Evolutionary conservation across 1,140 invertebrate species (phyloP), one percentile per base, ranked within the genome.

Genomic region (Batillaria attramentaria): DNA sequence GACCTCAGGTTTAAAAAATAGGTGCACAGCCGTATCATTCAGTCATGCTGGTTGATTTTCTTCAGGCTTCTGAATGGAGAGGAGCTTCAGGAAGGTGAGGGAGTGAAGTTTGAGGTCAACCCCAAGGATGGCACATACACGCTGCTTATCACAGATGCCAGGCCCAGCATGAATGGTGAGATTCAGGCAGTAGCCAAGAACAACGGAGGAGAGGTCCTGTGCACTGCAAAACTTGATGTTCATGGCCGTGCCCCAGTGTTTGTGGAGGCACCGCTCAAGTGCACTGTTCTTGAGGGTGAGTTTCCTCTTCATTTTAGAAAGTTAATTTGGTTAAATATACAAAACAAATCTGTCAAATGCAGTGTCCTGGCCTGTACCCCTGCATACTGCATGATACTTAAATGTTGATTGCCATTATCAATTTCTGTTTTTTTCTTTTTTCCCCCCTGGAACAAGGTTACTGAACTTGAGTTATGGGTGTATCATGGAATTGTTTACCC

Each of bases 201-300:
- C 83, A 84, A 77, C 76, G 88, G 85, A 28, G 90, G 90, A 24
- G 88, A 90, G 76, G 88, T 86, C 20, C 80, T 86, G 0, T 85
- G 84, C 62, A 69, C 85, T 33, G 87, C 88, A 24, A 83, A 85
- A 28, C 85, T 91, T 43, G 86, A 86, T 37, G 84, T 91, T 57
- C 82, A 85, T 82, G 90, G 90, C 68, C 83, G 83, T 74, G 85
- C 89, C 43, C 89, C 90, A n/a, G 84, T 60, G 1, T 90, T 91
- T 78, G 75, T 86, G 28, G 85, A 86, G 76, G 79, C 84, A 37
- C 90, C 90, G 65, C 81, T 90, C 77, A 91, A 91, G 77, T 91
- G 90, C 77, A 90, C 88, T 20, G 84, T 90, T 35, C 82, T 91
- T 13, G 87, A 90, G 88, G 89, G 89, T 89, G n/a, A n/a, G n/a